phyloP scores from a whole-genome alignment of 2,113 vertebrate species.

The Ptilonorhynchus violaceus region DNA sequence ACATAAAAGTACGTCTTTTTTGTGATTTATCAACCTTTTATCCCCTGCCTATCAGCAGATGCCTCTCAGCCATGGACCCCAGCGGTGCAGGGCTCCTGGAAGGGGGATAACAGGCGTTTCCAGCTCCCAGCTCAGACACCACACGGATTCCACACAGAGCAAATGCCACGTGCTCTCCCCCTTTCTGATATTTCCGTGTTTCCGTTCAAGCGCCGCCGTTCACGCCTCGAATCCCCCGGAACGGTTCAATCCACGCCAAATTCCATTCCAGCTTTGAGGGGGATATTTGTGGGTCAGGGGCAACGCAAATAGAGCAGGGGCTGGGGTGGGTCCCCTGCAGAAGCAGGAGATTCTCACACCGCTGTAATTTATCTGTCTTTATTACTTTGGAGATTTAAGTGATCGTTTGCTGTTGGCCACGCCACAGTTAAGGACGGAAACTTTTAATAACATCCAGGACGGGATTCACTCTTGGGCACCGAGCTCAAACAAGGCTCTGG shows the following conservation, averaged over 20 bases:
- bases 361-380: not conserved
- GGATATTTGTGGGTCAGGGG: not conserved
- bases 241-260: not conserved
- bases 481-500: conserved; percentile 19
- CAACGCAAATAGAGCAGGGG: not conserved
- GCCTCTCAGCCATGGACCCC: not conserved
- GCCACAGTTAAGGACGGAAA: not conserved
- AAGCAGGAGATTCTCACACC: not conserved
- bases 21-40: conserved; percentile 63
- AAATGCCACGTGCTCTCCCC: not conserved
- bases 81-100: not conserved
- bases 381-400: conserved; percentile 34
- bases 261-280: not conserved
- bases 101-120: not conserved
- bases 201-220: not conserved
- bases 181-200: not conserved
- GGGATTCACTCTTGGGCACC: conserved; percentile 3
- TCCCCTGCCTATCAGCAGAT: not conserved
- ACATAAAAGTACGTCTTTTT: conserved; percentile 48
- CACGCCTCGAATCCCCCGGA: not conserved
- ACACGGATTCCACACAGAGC: not conserved
- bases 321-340: not conserved
- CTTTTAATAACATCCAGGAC: not conserved
- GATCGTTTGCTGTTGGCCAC: not conserved
- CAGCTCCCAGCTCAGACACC: not conserved